Conservation (phyloP, 2,888 invertebrate genomes). For the Athetis lepigone region DNA sequence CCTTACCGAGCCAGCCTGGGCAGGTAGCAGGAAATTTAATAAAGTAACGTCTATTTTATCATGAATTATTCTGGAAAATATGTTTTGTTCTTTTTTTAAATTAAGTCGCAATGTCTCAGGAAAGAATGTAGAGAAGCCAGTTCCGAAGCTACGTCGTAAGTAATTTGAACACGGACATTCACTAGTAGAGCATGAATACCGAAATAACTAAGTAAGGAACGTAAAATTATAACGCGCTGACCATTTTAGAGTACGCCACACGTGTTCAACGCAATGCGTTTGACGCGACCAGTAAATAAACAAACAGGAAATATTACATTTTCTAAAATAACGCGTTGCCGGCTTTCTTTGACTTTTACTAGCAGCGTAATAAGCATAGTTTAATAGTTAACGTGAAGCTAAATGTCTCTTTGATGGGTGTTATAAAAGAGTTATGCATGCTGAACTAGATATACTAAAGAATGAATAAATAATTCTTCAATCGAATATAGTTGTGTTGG, state of each 20-base stretch:
- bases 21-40: conserved; percentile 84
- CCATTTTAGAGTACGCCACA: conserved; percentile 73
- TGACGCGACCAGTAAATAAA: conserved; percentile 60
- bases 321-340: conserved; percentile 44
- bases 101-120: conserved; percentile 67
- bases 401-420: conserved; percentile 49
- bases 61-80: conserved; percentile 79
- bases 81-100: conserved; percentile 63
- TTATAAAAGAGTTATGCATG: conserved; percentile 37
- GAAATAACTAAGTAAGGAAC: conserved; percentile 77
- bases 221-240: conserved; percentile 74
- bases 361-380: conserved; percentile 30
- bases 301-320: conserved; percentile 55
- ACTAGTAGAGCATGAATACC: conserved; percentile 72
- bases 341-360: conserved; percentile 46
- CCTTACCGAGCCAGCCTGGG: conserved; percentile 78
- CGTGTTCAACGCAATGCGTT: conserved; percentile 70
- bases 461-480: conserved; percentile 37
- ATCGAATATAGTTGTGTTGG: conserved; percentile 43
- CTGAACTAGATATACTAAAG: conserved; percentile 35
- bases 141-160: conserved; percentile 31
- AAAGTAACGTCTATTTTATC: conserved; percentile 84
- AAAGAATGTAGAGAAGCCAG: conserved; percentile 51
- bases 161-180: conserved; percentile 60
- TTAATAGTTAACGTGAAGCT: conserved; percentile 41